Evolutionary conservation across 2,888 invertebrate species (phyloP), one percentile per base, ranked within the genome.

Genomic region (Athetis lepigone): DNA sequence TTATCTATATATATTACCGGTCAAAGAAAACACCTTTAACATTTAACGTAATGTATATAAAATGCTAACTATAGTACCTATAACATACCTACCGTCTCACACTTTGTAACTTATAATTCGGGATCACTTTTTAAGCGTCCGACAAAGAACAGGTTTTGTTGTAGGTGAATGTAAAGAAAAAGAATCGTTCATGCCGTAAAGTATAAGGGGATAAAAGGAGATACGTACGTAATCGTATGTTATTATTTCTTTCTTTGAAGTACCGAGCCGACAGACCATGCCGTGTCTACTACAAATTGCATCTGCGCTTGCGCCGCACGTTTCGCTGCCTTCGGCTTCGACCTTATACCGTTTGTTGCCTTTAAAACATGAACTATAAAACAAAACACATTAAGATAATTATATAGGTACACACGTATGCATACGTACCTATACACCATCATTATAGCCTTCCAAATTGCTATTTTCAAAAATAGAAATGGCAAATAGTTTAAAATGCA

Each of bases 201-300:
- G 87, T 84, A 84, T 85, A 88, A 87, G 88, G 87, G 86, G 89
- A 87, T 88, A 87, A 85, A 83, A 86, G 77, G 59, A 73, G 77
- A 76, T 75, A 76, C 75, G 69, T 91, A 92, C 75, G 69, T 91
- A 92, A 92, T 92, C 89, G 90, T 91, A 88, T 90, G 89, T 92
- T 92, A 92, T 92, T 92, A 90, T 87, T 84, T 81, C 92, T 93
- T 93, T 92, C 92, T 93, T 93, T 93, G 92, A 92, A 87, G 90
- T 87, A 82, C 92, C 91, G 90, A 83, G 88, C 82, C 81, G 81
- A 72, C 73, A 66, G 54, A 70, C 77, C 80, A 79, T 80, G 82
- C 85, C 83, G 81, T 72, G 74, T 62, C 72, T 77, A 70, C 79
- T 74, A 80, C 72, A 78, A 77, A 73, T 75, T 79, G 78, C 73